Base-by-base conservation (phyloP, 2,888 invertebrate species). In the Heliconius cydno region DNA sequence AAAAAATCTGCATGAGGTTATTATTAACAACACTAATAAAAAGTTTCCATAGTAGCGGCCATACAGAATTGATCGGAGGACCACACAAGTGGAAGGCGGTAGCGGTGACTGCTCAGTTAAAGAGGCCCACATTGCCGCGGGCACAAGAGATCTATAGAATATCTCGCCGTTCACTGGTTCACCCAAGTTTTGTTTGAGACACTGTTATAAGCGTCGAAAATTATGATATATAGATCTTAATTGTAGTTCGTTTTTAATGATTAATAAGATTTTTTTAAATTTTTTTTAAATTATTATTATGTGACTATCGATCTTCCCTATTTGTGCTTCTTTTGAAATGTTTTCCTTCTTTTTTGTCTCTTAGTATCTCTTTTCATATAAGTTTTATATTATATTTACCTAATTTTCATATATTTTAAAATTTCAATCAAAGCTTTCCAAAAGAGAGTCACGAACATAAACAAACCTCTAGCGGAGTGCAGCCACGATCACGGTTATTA, bases 11-110 rank as follows among this genome's bases (percentile, higher is more conserved):
- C 25, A 65, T 25, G 25, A 25, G 25, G n/a, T 25, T 65, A 25
- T 65, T n/a, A 65, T 65, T 65, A 65, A 65, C 13, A 65, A 25
- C 15, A 65, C 10, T 28, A 66, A 68, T 57, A 72, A 57, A 19
- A n/a, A 30, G 60, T 22, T 75, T 34, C n/a, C 22, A 22, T 72
- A 41, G 60, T 67, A 65, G n/a, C 60, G 46, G 22, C 5, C 57
- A 10, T 71, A 77, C 25, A 41, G 46, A 77, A 76, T 74, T 73
- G 78, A 83, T 81, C 81, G 77, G 60, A n/a, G 84, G 91, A 90
- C 92, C 92, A 90, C 92, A 91, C 92, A 91, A 83, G 88, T 84
- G 86, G 90, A 85, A 87, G 90, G 88, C 89, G 89, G 91, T 90
- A 89, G 84, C 79, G 66, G 70, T 67, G 71, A 41, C 80, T 75